Base-by-base conservation (phyloP, 2,797 vertebrate genomes). In the Falco biarmicus region DNA sequence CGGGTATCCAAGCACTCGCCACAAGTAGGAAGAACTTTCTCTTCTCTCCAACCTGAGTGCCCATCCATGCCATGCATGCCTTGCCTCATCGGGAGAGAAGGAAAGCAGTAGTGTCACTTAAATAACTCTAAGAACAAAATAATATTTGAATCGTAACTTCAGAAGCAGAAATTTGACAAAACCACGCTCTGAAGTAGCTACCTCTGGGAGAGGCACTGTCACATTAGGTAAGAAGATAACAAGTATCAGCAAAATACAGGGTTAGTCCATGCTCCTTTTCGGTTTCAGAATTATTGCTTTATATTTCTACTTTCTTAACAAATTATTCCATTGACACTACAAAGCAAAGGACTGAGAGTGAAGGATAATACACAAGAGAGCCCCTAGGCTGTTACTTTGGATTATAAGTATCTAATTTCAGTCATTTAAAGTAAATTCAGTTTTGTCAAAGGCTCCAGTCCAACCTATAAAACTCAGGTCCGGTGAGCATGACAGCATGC, bases 381-480 rank as follows among this genome's bases (percentile, higher is more conserved):
- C 78, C 94, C 82, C 92, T 95, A 75, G 90, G 95, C 96, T 89
- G 61, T 80, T 93, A 92, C 94, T 94, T 96, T 78, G 65, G 94
- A 87, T 95, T 96, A 92, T 94, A 95, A 93, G 93, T 93, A 92
- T 94, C 94, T 97, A 93, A 95, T 96, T 94, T 96, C 93, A 93
- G 89, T 88, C 87, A 96, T 97, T 96, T 95, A 96, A 96, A 93
- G 87, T 37, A 96, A 96, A 95, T 94, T 95, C 84, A 77, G 86
- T 94, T 95, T 96, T 95, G 84, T 90, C 90, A 90, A 89, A 94
- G 86, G 93, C 90, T 96, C 71, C 84, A 94, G 68, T 66, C 84
- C 93, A 91, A 92, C 89, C 81, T 69, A 95, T 94, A 94, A 93
- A 95, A 93, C 79, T 83, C 87, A 16, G 87, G 94, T 81, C 86